phyloP scores from a whole-genome alignment of 2,797 vertebrate species.

The Centroberyx gerrardi region DNA sequence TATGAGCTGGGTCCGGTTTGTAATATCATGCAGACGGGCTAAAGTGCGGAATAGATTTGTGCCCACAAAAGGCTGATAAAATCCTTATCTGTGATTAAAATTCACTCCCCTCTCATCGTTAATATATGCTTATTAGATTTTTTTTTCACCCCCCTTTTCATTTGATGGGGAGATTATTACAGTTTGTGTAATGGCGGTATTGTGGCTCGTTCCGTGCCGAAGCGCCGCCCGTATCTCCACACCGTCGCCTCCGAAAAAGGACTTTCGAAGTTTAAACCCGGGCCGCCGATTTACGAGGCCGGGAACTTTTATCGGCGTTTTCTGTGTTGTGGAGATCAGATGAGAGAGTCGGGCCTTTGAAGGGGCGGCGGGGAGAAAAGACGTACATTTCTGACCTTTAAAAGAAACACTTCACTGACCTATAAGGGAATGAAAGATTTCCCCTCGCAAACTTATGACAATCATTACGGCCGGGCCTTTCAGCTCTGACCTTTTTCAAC shows the following conservation, averaged over 20 bases:
- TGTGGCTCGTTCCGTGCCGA: slow-evolving; percentile 29
- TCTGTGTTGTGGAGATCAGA: slow-evolving; percentile 30
- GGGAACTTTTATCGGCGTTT: slow-evolving; percentile 39
- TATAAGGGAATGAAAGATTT: slow-evolving; percentile 55
- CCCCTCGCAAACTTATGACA: slow-evolving; percentile 54
- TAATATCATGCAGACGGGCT: slow-evolving; percentile 55
- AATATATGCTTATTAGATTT: slow-evolving; percentile 67
- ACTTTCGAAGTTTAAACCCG: slow-evolving; percentile 9
- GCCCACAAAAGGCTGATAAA: slow-evolving; percentile 69
- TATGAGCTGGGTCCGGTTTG: slow-evolving; percentile 30
- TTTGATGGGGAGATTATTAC: slow-evolving; percentile 59
- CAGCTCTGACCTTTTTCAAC: slow-evolving; percentile 72
- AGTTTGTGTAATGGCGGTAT: slow-evolving; percentile 35
- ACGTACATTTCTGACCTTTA: slow-evolving; percentile 70
- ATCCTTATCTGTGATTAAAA: slow-evolving; percentile 79
- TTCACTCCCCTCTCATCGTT: slow-evolving; percentile 66
- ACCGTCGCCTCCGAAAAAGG: slow-evolving; percentile 16
- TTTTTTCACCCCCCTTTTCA: slow-evolving; percentile 5
- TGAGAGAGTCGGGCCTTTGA: slow-evolving; percentile 15
- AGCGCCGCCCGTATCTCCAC: slow-evolving; percentile 23
- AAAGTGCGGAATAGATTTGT: slow-evolving; percentile 62
- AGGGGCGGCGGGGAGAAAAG: slow-evolving; percentile 14
- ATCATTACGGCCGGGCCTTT: slow-evolving; percentile 51
- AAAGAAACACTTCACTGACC: slow-evolving; percentile 65
- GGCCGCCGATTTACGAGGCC: slow-evolving; percentile 9